A percentile compares a stretch with the other conserved stretches of the same genome.
Conservation (phyloP, 2,888 invertebrate species). For the Tiphia femorata region DNA sequence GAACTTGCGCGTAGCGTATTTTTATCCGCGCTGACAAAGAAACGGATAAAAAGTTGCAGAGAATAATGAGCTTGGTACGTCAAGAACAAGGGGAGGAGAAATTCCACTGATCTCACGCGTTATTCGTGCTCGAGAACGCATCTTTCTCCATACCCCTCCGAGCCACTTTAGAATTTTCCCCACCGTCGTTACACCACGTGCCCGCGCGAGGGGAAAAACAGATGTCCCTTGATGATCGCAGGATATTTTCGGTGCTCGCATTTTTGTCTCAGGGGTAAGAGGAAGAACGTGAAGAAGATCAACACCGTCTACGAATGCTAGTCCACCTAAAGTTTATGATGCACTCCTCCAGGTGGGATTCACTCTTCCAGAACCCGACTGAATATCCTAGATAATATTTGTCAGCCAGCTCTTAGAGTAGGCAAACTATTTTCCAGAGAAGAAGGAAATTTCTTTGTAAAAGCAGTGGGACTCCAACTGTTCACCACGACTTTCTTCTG, state of each 20-base stretch:
- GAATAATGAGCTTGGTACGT: not conserved
- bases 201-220: constrained; percentile 26
- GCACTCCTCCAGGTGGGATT: too few species aligned
- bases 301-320: too few species aligned
- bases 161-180: constrained; percentile 27
- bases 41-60: not conserved
- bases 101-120: constrained; percentile 16
- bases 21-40: not conserved
- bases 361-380: too few species aligned
- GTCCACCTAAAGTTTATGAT: too few species aligned
- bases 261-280: constrained; percentile 18
- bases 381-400: too few species aligned
- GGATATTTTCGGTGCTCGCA: constrained; percentile 33
- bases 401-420: too few species aligned
- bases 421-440: too few species aligned
- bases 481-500: too few species aligned
- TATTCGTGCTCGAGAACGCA: constrained; percentile 24
- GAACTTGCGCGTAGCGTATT: too few species aligned
- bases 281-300: too few species aligned
- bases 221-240: constrained; percentile 33
- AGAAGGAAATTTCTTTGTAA: too few species aligned
- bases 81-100: constrained; percentile 3
- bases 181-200: constrained; percentile 27
- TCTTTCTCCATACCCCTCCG: constrained; percentile 7
- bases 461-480: too few species aligned